Base-by-base conservation (phyloP, 1,140 invertebrate species). In the Ectropis grisescens region DNA sequence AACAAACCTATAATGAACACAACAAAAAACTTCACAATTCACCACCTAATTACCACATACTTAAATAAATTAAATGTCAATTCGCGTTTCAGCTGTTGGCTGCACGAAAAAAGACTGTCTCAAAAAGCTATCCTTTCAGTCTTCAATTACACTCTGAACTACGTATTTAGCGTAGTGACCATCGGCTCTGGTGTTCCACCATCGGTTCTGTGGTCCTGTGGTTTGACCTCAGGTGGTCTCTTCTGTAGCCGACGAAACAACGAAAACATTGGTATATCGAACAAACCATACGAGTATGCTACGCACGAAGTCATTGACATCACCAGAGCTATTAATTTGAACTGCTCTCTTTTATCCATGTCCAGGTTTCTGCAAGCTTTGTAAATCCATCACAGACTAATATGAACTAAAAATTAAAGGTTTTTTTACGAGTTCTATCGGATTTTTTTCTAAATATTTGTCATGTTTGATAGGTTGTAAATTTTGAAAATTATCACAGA, bases 251-350 rank as follows among this genome's bases (percentile, higher is more conserved):
- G 34, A 29, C 42, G 38, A 29, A 48, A 36, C 24, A 33, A 29
- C 14, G 37, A 28, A 7, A 38, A 26, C 5, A 29, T 19, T 11
- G 47, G 42, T 13, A 38, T 22, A 15, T 42, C 25, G 24, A 69
- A 46, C 13, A 67, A 29, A 5, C 67, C 65, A 23, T 42, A 68
- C 1, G 69, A 71, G 38, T 62, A 74, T 3, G 51, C 48, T 2
- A 74, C 19, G 13, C 55, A 30, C 2, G 61, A 50, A n/a, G 52
- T 38, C 61, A 65, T 67, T 1, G 69, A 61, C 14, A 55, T 22
- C 1, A 57, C 47, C n/a, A 71, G 5, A 14, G 51, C 30, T 5
- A 66, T 11, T 11, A 71, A 33, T 27, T 51, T 52, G 22, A 61
- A 11, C 29, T 66, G 58, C 5, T 62, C 53, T 4, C 14, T 48